A percentile compares a stretch with the other conserved stretches of the same genome.
Evolutionary conservation across 2,797 vertebrate species (phyloP).

Genomic region (Micropoecilia bifurca): DNA sequence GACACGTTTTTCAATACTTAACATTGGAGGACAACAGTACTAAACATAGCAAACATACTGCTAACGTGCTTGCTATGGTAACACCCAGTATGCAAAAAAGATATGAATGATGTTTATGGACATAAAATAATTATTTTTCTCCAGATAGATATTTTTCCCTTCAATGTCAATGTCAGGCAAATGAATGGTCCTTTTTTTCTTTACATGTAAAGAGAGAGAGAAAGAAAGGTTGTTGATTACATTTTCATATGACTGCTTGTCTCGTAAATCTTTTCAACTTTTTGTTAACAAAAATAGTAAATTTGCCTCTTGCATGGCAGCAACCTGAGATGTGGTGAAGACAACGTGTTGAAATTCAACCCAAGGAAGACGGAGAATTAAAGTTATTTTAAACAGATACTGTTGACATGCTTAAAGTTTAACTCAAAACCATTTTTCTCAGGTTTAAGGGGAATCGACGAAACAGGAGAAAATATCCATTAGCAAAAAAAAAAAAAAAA

Average conservation of each 20-base stretch:
- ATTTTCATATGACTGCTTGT: background rate
- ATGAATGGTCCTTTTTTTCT: background rate
- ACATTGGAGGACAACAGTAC: background rate
- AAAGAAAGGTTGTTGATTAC: background rate
- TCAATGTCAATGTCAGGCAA: background rate
- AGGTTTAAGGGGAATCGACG: background rate
- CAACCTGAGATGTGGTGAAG: background rate
- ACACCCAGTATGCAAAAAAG: background rate
- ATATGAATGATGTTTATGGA: background rate
- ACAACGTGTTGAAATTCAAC: background rate
- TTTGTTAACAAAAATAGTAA: background rate
- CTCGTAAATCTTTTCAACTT: background rate
- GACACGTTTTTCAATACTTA: background rate
- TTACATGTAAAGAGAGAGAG: background rate
- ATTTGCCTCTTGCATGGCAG: background rate
- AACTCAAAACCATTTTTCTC: background rate
- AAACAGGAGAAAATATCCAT: background rate
- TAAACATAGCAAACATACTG: background rate
- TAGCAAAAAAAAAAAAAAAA: slow-evolving; percentile 1
- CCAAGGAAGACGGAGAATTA: background rate
- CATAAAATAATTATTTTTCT: background rate
- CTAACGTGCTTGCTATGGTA: background rate
- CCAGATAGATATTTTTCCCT: background rate
- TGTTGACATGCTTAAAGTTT: background rate
- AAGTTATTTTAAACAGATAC: background rate